A percentile compares a stretch with the other conserved stretches of the same genome.
phyloP scores from a whole-genome alignment of 2,888 invertebrate genomes.

The Pharmacophagus antenor region DNA sequence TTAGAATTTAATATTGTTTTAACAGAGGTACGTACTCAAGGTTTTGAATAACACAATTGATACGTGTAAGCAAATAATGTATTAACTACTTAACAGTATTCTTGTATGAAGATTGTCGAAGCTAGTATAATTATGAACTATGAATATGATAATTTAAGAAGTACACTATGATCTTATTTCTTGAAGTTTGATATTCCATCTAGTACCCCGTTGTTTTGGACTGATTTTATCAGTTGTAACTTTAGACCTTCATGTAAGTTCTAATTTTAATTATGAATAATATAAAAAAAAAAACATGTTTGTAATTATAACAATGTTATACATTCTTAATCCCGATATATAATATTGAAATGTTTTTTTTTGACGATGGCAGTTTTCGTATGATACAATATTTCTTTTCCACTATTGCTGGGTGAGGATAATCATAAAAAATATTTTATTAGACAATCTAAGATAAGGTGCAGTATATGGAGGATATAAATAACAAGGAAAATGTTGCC shows the following conservation, averaged over 20 bases:
- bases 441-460: conserved; percentile 31
- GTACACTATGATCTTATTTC: not conserved
- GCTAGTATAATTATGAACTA: too few species aligned
- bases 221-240: not conserved
- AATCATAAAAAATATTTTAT: conserved; percentile 32
- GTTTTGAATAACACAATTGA: too few species aligned
- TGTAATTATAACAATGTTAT: too few species aligned
- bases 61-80: too few species aligned
- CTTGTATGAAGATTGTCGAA: too few species aligned
- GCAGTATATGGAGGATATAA: conserved; percentile 28
- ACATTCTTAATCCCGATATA: too few species aligned
- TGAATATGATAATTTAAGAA: too few species aligned
- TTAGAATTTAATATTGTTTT: too few species aligned
- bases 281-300: not conserved
- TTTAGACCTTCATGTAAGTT: too few species aligned
- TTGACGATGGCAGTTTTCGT: conserved; percentile 1
- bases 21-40: too few species aligned
- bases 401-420: conserved; percentile 29
- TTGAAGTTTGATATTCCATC: too few species aligned
- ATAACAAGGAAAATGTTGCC: conserved; percentile 28
- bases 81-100: too few species aligned
- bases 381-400: conserved; percentile 22
- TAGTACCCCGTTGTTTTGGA: not conserved
- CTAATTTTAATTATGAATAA: not conserved
- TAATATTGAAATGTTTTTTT: not conserved